Base-by-base conservation (phyloP, 2,888 invertebrate genomes). In the Nowickia ferox region DNA sequence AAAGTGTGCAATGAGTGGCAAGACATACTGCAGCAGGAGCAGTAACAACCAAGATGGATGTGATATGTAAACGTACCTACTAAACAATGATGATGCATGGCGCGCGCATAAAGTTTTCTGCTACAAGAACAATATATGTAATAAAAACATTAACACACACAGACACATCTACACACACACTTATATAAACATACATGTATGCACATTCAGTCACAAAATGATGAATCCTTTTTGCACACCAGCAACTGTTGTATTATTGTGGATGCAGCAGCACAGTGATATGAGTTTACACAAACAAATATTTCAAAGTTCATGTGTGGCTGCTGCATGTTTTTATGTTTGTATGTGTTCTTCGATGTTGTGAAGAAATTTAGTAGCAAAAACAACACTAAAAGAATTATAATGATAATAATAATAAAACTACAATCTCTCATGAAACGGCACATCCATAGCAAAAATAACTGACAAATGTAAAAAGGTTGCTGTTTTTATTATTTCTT, bases 21-120 rank as follows among this genome's bases (percentile, higher is more conserved):
- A 72, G 84, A 80, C 68, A 77, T 48, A 48, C 9, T 68, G 17
- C 42, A 61, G 38, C 59, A 81, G 15, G 10, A 74, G 30, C 66
- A 86, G 79, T 75, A 77, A 86, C 82, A 83, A 74, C 61, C 51
- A 80, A 90, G 91, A 90, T 90, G 90, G 89, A 90, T 90, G 82
- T 86, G 91, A 89, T 90, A 90, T 91, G 90, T 90, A 89, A 89
- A 89, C 75, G 74, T 81, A 75, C 44, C 13, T 61, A 75, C 68
- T 61, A 69, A 81, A 75, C 75, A 75, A 90, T 89, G 88, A 90
- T 90, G 90, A 90, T 90, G 91, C 90, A 90, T 90, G 90, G 90
- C 89, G 88, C 90, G 84, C 82, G 78, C 82, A 84, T 72, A 89
- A 88, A 87, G 77, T 87, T 30, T 30, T 89, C 90, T 88, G 88